Percentiles rank a stretch among this genome's conserved stretches.
These are phyloP conservation scores for Machaerirhynchus nigripectus DNA, from an alignment of 2,113 vertebrate genomes.

Conservation along the genomic window DNA sequence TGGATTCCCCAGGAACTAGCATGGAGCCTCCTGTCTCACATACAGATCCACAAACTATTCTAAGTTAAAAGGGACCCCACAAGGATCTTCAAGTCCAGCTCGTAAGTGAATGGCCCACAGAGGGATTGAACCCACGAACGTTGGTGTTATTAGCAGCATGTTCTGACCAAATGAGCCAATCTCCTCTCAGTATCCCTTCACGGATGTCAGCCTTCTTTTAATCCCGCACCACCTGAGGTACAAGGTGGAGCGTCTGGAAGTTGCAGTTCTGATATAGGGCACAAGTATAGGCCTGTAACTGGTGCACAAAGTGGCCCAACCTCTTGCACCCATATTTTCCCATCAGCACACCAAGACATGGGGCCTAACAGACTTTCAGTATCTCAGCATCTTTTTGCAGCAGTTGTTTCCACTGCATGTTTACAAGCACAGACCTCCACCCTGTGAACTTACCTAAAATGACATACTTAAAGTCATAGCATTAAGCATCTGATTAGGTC, in stretches of 20 bases:
- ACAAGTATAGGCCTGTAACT: neutral
- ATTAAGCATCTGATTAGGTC: neutral
- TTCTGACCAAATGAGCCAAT: neutral
- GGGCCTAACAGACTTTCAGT: neutral
- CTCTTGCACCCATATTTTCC: neutral
- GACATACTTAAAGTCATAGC: neutral
- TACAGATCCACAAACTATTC: neutral
- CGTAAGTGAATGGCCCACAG: neutral
- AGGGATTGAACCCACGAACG: neutral
- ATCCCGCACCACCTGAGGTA: too few relatives aligned
- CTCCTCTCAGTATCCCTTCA: neutral
- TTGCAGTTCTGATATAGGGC: too few relatives aligned
- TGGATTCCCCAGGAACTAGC: neutral
- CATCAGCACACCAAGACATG: neutral
- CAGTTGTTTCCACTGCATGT: neutral
- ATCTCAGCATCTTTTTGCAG: neutral
- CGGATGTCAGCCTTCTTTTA: neutral
- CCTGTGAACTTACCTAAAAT: neutral
- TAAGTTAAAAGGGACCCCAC: neutral
- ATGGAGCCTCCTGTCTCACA: neutral
- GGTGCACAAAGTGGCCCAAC: neutral
- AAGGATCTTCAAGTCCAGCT: neutral
- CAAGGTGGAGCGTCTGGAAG: neutral
- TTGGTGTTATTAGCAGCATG: neutral
- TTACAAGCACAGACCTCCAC: neutral